phyloP scores from a whole-genome alignment of 1,140 invertebrate species.

The Papilio machaon region DNA sequence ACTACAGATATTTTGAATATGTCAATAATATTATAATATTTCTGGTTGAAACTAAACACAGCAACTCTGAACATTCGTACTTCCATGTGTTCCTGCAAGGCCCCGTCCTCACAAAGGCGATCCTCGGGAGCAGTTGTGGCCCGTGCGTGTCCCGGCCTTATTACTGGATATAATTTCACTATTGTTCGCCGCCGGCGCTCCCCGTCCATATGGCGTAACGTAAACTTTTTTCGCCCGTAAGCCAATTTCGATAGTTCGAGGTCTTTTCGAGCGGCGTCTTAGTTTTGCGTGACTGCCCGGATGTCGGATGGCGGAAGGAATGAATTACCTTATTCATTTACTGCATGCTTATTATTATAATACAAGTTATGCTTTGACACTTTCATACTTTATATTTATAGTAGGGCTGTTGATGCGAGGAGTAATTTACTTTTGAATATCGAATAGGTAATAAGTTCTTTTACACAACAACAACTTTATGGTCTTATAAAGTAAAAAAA shows the following conservation, averaged over 20 bases:
- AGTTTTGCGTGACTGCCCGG: conserved; percentile 66
- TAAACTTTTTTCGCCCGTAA: conserved; percentile 63
- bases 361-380: conserved; percentile 29
- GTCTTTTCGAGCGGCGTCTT: conserved; percentile 56
- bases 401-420: not conserved
- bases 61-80: conserved; percentile 33
- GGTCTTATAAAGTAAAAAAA: too few species aligned
- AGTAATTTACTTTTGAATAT: not conserved
- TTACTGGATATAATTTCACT: conserved; percentile 78
- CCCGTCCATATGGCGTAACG: conserved; percentile 78
- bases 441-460: not conserved
- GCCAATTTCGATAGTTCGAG: conserved; percentile 70
- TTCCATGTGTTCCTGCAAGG: conserved; percentile 24
- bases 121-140: conserved; percentile 67
- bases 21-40: not conserved
- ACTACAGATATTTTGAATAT: not conserved
- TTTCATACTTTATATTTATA: conserved; percentile 6
- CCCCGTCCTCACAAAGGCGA: conserved; percentile 52
- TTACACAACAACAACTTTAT: too few species aligned
- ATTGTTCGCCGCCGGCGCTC: conserved; percentile 74
- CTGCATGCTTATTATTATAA: conserved; percentile 32
- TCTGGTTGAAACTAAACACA: not conserved
- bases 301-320: conserved; percentile 59
- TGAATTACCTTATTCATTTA: conserved; percentile 56
- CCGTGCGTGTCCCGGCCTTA: conserved; percentile 75